A percentile compares a stretch with the other conserved stretches of the same genome.
Conservation (phyloP, 2,113 vertebrate genomes). For the Planiliza haematocheilus region DNA sequence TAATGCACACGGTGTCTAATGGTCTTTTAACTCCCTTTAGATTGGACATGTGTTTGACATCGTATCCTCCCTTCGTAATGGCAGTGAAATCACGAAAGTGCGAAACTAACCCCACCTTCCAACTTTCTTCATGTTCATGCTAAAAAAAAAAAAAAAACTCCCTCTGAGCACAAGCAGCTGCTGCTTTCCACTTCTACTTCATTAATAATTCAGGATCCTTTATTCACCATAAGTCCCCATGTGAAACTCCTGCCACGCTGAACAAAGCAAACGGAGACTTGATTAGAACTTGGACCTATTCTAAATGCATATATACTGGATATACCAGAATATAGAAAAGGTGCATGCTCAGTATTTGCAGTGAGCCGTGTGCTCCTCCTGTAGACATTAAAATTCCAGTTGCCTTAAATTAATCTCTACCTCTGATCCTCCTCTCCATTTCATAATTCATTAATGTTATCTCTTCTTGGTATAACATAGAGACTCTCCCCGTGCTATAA, state of each 20-base stretch:
- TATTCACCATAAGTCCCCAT: constrained; percentile 17
- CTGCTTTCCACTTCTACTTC: constrained; percentile 36
- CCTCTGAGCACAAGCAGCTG: constrained; percentile 62
- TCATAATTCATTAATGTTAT: constrained; percentile 58
- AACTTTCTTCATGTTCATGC: constrained; percentile 43
- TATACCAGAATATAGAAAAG: neutral
- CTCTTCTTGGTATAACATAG: constrained; percentile 22
- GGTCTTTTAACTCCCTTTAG: constrained; percentile 2
- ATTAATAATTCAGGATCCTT: constrained; percentile 67
- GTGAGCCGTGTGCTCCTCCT: constrained; percentile 2
- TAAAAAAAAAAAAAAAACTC: constrained; percentile 46
- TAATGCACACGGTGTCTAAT: too few species aligned
- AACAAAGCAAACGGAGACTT: constrained; percentile 25
- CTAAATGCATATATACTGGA: constrained; percentile 51
- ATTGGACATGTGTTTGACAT: constrained; percentile 73
- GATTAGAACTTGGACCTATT: constrained; percentile 35
- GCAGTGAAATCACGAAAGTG: constrained; percentile 32
- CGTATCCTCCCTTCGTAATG: constrained; percentile 39
- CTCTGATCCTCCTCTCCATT: constrained; percentile 21
- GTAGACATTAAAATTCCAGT: constrained; percentile 12
- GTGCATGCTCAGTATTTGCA: neutral
- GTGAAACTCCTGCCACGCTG: constrained; percentile 40
- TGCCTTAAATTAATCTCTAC: constrained; percentile 38
- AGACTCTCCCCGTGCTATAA: constrained; percentile 10
- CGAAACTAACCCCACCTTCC: constrained; percentile 38